phyloP scores from a whole-genome alignment of 2,888 invertebrate genomes.

The Epirrhoe tristata region DNA sequence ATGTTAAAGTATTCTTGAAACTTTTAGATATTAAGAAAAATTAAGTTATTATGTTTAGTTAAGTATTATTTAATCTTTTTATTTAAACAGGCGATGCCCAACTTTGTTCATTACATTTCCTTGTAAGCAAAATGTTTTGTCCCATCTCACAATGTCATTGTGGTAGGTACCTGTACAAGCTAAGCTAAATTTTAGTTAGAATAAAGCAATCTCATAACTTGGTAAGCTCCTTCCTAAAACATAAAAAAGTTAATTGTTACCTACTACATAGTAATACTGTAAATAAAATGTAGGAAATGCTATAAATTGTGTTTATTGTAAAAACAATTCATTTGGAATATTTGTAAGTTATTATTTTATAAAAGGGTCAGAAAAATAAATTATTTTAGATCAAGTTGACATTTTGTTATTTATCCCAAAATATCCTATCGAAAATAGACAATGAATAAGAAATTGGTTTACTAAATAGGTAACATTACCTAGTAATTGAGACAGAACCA shows the following conservation, averaged over 20 bases:
- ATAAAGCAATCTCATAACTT: slow-evolving; percentile 15
- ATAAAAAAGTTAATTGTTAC: slow-evolving; percentile 55
- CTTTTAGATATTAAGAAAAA: slow-evolving; percentile 42
- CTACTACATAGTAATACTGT: slow-evolving; percentile 39
- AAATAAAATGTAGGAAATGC: slow-evolving; percentile 67
- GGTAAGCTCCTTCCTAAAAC: slow-evolving; percentile 45
- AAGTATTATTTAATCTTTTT: background rate
- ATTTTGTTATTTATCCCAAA: slow-evolving; percentile 17
- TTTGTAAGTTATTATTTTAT: slow-evolving; percentile 80
- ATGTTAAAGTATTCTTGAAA: slow-evolving; percentile 10
- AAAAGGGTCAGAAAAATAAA: slow-evolving; percentile 80
- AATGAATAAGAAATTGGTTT: background rate
- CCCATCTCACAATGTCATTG: background rate
- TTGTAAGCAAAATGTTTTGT: background rate
- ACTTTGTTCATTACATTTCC: background rate
- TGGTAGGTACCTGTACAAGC: slow-evolving; percentile 12
- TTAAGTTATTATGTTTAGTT: slow-evolving; percentile 1
- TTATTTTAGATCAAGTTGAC: slow-evolving; percentile 78
- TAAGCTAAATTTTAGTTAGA: slow-evolving; percentile 14
- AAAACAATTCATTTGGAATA: slow-evolving; percentile 63
- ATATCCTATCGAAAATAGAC: background rate
- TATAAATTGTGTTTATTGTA: slow-evolving; percentile 76
- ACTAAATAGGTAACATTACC: background rate
- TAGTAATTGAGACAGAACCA: background rate
- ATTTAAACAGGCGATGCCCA: slow-evolving; percentile 1